Conservation (phyloP, 2,797 vertebrate genomes). For the Telmatherina bonti region DNA sequence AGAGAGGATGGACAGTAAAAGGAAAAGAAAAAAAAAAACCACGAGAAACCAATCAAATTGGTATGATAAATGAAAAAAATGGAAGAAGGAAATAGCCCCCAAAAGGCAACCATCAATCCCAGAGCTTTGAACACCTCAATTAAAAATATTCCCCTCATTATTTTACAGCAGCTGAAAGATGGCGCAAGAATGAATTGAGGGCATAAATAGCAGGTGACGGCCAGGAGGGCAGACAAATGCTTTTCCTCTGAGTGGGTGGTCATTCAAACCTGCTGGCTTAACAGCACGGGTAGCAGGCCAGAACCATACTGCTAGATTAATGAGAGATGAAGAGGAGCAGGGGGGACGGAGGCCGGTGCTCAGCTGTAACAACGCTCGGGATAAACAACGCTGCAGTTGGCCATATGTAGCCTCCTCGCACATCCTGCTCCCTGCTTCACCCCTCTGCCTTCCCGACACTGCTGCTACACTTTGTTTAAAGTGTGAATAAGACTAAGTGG, state of each 20-base stretch:
- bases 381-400: conserved; percentile 67
- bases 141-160: conserved; percentile 60
- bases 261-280: conserved; percentile 68
- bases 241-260: conserved; percentile 73
- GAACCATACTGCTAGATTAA: conserved; percentile 73
- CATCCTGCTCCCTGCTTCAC: neutral
- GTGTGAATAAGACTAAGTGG: conserved; percentile 63
- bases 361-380: conserved; percentile 77
- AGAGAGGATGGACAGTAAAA: neutral
- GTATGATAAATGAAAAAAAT: conserved; percentile 35
- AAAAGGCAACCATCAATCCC: conserved; percentile 51
- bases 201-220: conserved; percentile 71
- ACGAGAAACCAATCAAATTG: conserved; percentile 25
- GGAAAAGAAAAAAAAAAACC: conserved; percentile 23
- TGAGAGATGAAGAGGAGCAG: conserved; percentile 68
- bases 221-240: conserved; percentile 53
- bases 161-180: conserved; percentile 63
- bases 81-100: conserved; percentile 34
- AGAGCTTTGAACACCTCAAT: conserved; percentile 58
- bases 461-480: conserved; percentile 62
- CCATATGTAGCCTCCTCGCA: conserved; percentile 68
- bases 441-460: conserved; percentile 9
- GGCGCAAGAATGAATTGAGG: conserved; percentile 47
- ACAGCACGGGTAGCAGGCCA: conserved; percentile 67
- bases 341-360: conserved; percentile 62